Evolutionary conservation across 1,140 invertebrate genomes (phyloP).

Genomic region (Euura saliciscinereae): DNA sequence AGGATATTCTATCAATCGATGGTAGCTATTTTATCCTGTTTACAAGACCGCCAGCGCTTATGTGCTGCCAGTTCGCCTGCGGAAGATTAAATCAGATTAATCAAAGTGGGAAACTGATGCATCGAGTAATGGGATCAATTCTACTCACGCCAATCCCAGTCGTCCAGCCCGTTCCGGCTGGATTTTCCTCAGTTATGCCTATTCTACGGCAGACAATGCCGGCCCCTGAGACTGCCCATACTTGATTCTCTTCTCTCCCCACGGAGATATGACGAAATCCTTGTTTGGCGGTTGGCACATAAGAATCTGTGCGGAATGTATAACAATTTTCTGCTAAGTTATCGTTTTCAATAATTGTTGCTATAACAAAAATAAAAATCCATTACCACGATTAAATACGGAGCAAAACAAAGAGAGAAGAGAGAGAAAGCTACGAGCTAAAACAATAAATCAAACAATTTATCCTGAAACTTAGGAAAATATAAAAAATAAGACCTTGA

Average conservation of each 20-base stretch:
- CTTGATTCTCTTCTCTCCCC: slow-evolving; percentile 60
- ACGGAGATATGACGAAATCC: slow-evolving; percentile 73
- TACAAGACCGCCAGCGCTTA: slow-evolving; percentile 47
- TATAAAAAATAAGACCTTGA: slow-evolving; percentile 31
- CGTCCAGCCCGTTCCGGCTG: slow-evolving; percentile 78
- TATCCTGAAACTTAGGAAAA: not conserved
- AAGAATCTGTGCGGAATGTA: slow-evolving; percentile 39
- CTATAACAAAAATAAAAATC: not conserved
- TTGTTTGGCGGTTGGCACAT: slow-evolving; percentile 51
- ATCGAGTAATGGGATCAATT: not conserved
- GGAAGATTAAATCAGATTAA: slow-evolving; percentile 25
- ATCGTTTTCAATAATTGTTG: not conserved
- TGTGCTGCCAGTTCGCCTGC: slow-evolving; percentile 57
- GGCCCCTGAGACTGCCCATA: slow-evolving; percentile 76
- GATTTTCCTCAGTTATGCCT: slow-evolving; percentile 73
- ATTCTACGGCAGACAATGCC: slow-evolving; percentile 76
- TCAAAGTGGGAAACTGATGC: slow-evolving; percentile 13
- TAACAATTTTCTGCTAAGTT: slow-evolving; percentile 11
- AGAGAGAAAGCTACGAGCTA: not conserved
- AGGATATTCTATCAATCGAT: not conserved
- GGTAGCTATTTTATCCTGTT: slow-evolving; percentile 29
- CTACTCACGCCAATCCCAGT: slow-evolving; percentile 70
- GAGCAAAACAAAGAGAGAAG: not conserved
- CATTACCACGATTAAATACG: too few species aligned
- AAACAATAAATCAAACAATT: not conserved